These are phyloP conservation scores for Arctopsyche grandis DNA, from an alignment of 1,140 invertebrate species.

Conservation along the genomic window DNA sequence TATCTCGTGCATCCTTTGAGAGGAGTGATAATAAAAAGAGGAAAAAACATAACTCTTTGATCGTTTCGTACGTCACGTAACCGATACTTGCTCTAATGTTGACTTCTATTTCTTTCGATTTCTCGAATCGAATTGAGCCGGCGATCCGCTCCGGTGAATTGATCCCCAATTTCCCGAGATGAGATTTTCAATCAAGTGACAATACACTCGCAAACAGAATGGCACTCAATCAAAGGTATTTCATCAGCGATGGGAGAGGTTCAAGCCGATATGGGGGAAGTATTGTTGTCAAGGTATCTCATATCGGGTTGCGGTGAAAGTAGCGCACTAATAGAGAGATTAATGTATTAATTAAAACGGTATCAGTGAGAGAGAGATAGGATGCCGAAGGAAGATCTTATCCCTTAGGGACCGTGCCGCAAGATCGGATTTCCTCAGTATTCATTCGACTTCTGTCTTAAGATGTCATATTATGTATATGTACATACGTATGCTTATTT, in stretches of 20 bases:
- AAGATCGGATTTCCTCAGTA: neutral
- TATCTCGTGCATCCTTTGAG: too few relatives aligned
- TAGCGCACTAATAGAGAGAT: constrained; percentile 18
- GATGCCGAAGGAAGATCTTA: neutral
- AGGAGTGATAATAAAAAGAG: too few relatives aligned
- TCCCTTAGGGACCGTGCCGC: neutral
- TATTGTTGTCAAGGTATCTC: constrained; percentile 22
- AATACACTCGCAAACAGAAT: constrained; percentile 27
- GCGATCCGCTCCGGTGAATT: neutral
- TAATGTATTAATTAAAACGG: constrained; percentile 25
- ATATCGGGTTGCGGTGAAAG: neutral
- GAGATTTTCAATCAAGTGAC: constrained; percentile 29
- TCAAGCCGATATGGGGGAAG: neutral
- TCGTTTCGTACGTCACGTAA: too few relatives aligned
- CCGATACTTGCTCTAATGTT: too few relatives aligned
- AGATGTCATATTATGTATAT: neutral
- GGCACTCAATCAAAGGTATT: constrained; percentile 25
- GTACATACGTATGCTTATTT: neutral
- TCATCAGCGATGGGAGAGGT: neutral
- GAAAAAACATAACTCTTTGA: too few relatives aligned
- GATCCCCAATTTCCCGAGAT: constrained; percentile 20
- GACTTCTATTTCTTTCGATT: too few relatives aligned
- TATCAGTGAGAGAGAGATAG: neutral
- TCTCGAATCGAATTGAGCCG: neutral
- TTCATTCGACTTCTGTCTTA: neutral